These are phyloP conservation scores for Microctenopoma stevenorrisi DNA, from an alignment of 2,797 vertebrate species.

Conservation along the genomic window DNA sequence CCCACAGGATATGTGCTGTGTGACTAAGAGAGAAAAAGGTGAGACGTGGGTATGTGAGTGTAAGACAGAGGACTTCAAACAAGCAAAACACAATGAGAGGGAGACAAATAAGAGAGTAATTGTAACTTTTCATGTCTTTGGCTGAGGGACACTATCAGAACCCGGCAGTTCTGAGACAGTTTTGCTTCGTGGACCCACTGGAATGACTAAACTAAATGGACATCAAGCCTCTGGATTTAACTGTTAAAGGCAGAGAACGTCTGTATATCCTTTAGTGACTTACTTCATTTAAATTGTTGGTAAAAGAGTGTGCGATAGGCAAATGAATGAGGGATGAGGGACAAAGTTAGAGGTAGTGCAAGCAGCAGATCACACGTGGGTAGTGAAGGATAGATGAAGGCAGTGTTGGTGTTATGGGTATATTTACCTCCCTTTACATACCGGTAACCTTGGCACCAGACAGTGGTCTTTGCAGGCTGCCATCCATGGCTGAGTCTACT, in stretches of 20 bases:
- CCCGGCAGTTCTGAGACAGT: constrained; percentile 49
- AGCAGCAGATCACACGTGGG: constrained; percentile 40
- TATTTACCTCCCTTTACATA: constrained; percentile 68
- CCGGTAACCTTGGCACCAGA: constrained; percentile 62
- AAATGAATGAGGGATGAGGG: constrained; percentile 32
- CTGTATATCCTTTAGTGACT: constrained; percentile 28
- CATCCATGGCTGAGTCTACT: constrained; percentile 53
- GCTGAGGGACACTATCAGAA: constrained; percentile 49
- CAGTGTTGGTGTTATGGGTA: constrained; percentile 59
- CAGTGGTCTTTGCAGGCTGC: constrained; percentile 57
- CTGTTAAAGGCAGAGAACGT: constrained; percentile 57
- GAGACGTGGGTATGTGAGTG: constrained; percentile 22
- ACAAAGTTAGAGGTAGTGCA: constrained; percentile 24
- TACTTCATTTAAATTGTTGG: constrained; percentile 46
- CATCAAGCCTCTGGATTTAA: constrained; percentile 69
- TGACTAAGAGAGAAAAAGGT: constrained; percentile 23
- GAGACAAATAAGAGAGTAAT: constrained; percentile 43
- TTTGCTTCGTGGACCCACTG: constrained; percentile 55
- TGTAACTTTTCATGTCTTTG: constrained; percentile 68
- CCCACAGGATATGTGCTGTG: constrained; percentile 37
- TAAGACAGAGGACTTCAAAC: constrained; percentile 25
- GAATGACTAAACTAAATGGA: constrained; percentile 76
- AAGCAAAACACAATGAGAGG: constrained; percentile 18
- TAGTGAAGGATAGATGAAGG: constrained; percentile 49
- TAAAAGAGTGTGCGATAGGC: constrained; percentile 63